phyloP scores from a whole-genome alignment of 2,797 vertebrate species.

The Manis crassicaudata region DNA sequence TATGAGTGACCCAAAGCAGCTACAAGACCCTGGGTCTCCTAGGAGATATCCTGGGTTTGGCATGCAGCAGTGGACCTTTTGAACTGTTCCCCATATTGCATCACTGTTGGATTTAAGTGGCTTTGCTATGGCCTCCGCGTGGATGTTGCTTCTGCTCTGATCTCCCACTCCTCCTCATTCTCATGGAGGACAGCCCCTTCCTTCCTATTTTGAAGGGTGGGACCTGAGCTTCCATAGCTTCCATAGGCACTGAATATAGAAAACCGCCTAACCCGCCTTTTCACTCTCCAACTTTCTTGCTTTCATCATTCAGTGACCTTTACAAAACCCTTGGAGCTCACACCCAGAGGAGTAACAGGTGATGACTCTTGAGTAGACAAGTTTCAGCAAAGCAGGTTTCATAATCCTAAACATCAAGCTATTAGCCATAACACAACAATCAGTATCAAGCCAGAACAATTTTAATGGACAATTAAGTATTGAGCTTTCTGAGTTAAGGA shows the following conservation, averaged over 20 bases:
- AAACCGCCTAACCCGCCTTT: background rate
- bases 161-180: background rate
- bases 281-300: background rate
- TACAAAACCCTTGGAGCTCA: background rate
- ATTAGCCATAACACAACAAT: background rate
- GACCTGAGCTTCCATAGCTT: background rate
- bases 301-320: slow-evolving; percentile 26
- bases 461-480: background rate
- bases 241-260: background rate
- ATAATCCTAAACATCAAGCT: slow-evolving; percentile 16
- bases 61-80: background rate
- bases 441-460: slow-evolving; percentile 1
- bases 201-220: background rate
- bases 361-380: background rate
- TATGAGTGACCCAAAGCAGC: background rate
- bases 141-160: background rate
- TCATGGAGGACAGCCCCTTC: background rate
- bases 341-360: background rate
- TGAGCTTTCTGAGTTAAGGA: background rate
- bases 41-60: background rate
- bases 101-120: background rate
- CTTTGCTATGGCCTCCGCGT: background rate
- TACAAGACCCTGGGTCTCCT: background rate
- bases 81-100: background rate
- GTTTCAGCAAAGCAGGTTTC: background rate